Conservation (phyloP, 2,888 invertebrate genomes). For the Drosophila fulvimacula region DNA sequence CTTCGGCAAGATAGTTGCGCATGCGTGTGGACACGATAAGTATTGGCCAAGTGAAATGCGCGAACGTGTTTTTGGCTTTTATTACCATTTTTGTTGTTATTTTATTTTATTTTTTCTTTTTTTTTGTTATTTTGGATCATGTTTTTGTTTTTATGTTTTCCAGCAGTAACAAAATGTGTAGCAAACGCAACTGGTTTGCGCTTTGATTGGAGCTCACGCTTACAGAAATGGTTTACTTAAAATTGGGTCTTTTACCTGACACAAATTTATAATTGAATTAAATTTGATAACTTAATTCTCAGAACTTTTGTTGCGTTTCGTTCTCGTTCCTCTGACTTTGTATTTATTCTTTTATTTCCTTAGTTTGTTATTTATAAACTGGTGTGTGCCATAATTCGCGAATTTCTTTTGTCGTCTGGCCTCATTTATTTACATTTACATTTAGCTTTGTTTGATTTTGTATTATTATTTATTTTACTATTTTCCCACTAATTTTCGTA, state of each 20-base stretch:
- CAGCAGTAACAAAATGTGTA: constrained; percentile 68
- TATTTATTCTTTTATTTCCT: constrained; percentile 56
- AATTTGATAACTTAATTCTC: constrained; percentile 25
- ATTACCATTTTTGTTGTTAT: constrained; percentile 6
- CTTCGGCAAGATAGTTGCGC: constrained; percentile 51
- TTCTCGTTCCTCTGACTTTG: constrained; percentile 27
- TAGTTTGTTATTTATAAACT: constrained; percentile 59
- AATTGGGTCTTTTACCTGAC: constrained; percentile 43
- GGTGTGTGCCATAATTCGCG: constrained; percentile 69
- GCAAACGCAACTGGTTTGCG: constrained; percentile 67
- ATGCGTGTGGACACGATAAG: constrained; percentile 53
- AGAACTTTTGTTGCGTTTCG: constrained; percentile 18
- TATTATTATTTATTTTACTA: constrained; percentile 41
- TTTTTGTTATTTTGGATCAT: constrained; percentile 5
- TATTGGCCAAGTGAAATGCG: constrained; percentile 72
- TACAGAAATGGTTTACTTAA: constrained; percentile 18
- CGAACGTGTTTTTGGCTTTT: constrained; percentile 64
- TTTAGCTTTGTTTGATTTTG: constrained; percentile 49
- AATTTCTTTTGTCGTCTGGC: constrained; percentile 58
- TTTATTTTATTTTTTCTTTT: constrained; percentile 7
- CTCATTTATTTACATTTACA: constrained; percentile 69
- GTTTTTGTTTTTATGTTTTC: constrained; percentile 11
- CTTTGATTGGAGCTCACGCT: constrained; percentile 24
- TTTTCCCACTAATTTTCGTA: constrained; percentile 38
- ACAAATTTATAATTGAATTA: constrained; percentile 10